These are phyloP conservation scores for Drosophila infuscata DNA, from an alignment of 2,888 invertebrate species.

Conservation along the genomic window DNA sequence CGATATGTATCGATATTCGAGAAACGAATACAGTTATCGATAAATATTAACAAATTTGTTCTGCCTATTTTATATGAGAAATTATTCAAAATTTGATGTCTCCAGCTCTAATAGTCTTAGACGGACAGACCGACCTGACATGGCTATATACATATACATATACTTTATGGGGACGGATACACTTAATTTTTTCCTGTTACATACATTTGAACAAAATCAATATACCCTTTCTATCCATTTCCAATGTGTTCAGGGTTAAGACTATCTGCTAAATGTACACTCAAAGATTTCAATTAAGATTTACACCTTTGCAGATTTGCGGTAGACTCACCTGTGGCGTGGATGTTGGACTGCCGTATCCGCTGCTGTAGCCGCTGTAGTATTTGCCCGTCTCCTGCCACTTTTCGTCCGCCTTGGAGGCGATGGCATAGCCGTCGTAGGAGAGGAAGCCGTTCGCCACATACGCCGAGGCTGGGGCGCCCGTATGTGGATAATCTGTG, in stretches of 20 bases:
- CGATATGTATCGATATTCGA: neutral
- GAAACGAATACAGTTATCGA: neutral
- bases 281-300: neutral
- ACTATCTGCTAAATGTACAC: neutral
- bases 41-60: neutral
- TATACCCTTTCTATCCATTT: neutral
- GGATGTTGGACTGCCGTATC: slow-evolving; percentile 85
- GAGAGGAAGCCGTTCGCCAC: slow-evolving; percentile 93
- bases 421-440: slow-evolving; percentile 87
- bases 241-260: neutral
- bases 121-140: too few relatives aligned
- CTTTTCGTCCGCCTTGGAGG: slow-evolving; percentile 85
- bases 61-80: neutral
- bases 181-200: neutral
- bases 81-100: too few relatives aligned
- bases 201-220: neutral
- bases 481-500: slow-evolving; percentile 90
- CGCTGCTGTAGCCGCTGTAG: slow-evolving; percentile 86
- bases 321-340: slow-evolving; percentile 82
- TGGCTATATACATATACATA: too few relatives aligned
- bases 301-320: neutral
- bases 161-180: neutral
- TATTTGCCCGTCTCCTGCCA: slow-evolving; percentile 85
- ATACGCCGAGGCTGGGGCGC: slow-evolving; percentile 87
- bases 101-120: too few relatives aligned